Evolutionary conservation across 2,888 invertebrate species (phyloP), one percentile per base, ranked within the genome.

Genomic region (Lasiommata megera): DNA sequence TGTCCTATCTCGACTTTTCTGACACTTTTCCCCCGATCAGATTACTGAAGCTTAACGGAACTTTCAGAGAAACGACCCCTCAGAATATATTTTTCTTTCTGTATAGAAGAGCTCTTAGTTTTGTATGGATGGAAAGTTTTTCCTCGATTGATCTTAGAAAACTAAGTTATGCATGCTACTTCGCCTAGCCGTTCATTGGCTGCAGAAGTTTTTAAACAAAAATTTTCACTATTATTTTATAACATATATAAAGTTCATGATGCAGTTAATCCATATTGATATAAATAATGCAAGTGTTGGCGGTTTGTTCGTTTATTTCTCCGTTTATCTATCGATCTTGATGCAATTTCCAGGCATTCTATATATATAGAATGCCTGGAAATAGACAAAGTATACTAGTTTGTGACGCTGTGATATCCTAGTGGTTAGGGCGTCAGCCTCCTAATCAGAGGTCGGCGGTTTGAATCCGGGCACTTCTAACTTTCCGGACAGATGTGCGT

Each of bases 1-100:
- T 43, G 43, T 43, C 43, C 12, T 43, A 43, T 43, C 43, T 43
- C 28, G 3, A 28, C 23, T 43, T 43, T 43, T 43, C 43, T 12
- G 28, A 28, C 23, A 28, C 43, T 12, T 43, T 43, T 28, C 12
- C 28, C 23, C 8, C 43, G 23, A 43, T 43, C 43, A 43, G 43
- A 43, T 43, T 43, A 28, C 43, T 12, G 28, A n/a, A 43, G 43
- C 43, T 43, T 28, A 43, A 28, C 43, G 12, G 12, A 43, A 43
- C 28, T 43, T 41, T 41, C n/a, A 43, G 8, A 28, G 43, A 28
- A 43, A 43, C 43, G 43, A 43, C 12, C 28, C 28, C 12, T 28
- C 23, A 28, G 43, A 28, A 23, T 43, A 43, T 43, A 43, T 43
- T 43, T 43, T 43, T 43, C 28, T 43, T 43, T 12, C 28, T 28